A percentile compares a stretch with the other conserved stretches of the same genome.
Evolutionary conservation across 2,113 vertebrate species (phyloP).

Genomic region (Pterophyllum scalare): DNA sequence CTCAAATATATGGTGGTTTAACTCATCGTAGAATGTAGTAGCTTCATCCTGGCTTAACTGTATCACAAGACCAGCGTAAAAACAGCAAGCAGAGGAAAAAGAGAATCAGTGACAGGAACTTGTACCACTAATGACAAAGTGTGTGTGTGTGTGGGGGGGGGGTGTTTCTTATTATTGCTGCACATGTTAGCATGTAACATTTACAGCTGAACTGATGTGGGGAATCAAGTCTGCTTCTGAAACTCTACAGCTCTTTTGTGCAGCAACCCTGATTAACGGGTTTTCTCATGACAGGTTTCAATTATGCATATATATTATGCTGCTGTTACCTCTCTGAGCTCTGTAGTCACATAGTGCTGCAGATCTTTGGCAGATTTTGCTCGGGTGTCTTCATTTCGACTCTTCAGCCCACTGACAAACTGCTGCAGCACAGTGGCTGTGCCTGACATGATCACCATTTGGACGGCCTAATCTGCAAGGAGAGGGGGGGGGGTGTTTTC

Average conservation of each 20-base stretch:
- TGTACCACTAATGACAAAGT: background rate
- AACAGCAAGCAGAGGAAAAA: background rate
- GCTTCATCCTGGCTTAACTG: constrained; percentile 98
- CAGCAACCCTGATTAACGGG: background rate
- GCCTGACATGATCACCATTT: constrained; percentile 87
- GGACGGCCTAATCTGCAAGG: constrained; percentile 37
- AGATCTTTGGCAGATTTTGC: constrained; percentile 97
- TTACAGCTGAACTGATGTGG: background rate
- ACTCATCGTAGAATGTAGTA: constrained; percentile 96
- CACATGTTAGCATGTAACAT: background rate
- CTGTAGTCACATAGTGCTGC: constrained; percentile 98
- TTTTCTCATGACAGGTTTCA: background rate
- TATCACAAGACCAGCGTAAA: background rate
- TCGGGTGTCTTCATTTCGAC: constrained; percentile 92
- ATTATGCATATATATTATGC: background rate
- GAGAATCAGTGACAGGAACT: background rate
- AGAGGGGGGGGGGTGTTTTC: background rate
- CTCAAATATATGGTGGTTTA: constrained; percentile 99
- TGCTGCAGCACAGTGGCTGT: constrained; percentile 95
- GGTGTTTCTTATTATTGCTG: background rate
- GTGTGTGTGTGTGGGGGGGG: too few relatives aligned
- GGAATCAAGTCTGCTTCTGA: background rate
- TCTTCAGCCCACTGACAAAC: constrained; percentile 95
- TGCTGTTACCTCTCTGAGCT: constrained; percentile 90
- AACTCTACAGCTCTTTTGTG: background rate